Conservation (phyloP, 1,140 invertebrate species). For the Panagrolaimus sp. region DNA sequence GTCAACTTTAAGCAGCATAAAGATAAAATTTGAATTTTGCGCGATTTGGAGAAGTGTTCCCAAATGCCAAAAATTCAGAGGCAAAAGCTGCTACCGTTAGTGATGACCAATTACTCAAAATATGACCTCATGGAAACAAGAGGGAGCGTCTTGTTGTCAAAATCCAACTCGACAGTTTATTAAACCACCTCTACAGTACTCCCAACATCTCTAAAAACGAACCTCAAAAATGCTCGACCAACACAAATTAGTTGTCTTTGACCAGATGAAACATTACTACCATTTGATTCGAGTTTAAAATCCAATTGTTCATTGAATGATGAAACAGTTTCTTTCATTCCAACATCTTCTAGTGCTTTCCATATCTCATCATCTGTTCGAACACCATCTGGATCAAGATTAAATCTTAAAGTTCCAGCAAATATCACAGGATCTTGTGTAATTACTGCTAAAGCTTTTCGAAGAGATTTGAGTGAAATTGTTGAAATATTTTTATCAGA, state of each 20-base stretch:
- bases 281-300: conserved; percentile 61
- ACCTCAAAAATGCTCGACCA: conserved; percentile 71
- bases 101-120: too few species aligned
- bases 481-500: conserved; percentile 78
- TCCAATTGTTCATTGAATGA: conserved; percentile 58
- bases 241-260: conserved; percentile 77
- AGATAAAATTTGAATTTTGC: too few species aligned
- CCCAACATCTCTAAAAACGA: conserved; percentile 5
- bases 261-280: conserved; percentile 64
- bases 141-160: too few species aligned
- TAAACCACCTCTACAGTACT: conserved; percentile 10
- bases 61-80: too few species aligned
- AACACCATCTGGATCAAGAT: conserved; percentile 66
- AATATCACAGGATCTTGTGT: conserved; percentile 63
- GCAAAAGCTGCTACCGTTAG: too few species aligned
- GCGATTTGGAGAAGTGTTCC: too few species aligned
- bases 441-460: conserved; percentile 60
- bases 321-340: conserved; percentile 49
- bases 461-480: conserved; percentile 79
- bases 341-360: conserved; percentile 68
- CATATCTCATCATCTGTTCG: conserved; percentile 65
- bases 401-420: conserved; percentile 61
- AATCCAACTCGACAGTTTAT: too few species aligned
- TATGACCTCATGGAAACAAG: too few species aligned
- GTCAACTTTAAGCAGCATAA: too few species aligned